Base-by-base conservation (phyloP, 2,888 invertebrate genomes). In the Lepeophtheirus nordmannii region DNA sequence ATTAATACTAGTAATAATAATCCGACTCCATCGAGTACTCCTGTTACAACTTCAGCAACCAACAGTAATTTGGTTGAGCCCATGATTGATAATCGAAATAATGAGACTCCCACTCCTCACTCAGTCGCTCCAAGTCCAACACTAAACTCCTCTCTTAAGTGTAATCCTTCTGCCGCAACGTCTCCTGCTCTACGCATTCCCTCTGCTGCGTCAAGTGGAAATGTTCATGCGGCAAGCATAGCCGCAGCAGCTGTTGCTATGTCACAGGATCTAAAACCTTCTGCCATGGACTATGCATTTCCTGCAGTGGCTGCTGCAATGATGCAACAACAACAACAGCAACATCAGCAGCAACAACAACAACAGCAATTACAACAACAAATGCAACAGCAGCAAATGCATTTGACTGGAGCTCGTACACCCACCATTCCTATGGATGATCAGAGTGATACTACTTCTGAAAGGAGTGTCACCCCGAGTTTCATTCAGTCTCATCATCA, bases 251-350 rank as follows among this genome's bases (percentile, higher is more conserved):
- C 30, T 30, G 30, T 30, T 30, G 30, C 30, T 30, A 30, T 30
- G 30, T 30, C 30, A 30, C 53, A 46, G 5, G 53, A 46, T 46
- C 53, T 30, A 30, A 30, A 30, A 30, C 30, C 30, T 7, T 30
- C 30, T 30, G 30, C 30, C 30, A 46, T n/a, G 53, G 53, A 46
- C 14, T 46, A 46, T 17, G 53, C 53, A 14, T 46, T 46, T 17
- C 53, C 53, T 46, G 53, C 53, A n/a, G 53, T 17, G n/a, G 17
- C 17, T 14, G 53, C 53, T 5, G 53, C 53, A 14, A 46, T 46
- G 53, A 46, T 46, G 53, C 53, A 46, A n/a, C 14, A 46, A n/a
- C 53, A 46, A 46, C 53, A 46, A 8, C 53, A 46, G 53, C 53
- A 46, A 8, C 11, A 10, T 41, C 53, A 46, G 17, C 17, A n/a